Evolutionary conservation across 1,140 invertebrate genomes (phyloP), one percentile per base, ranked within the genome.

Genomic region (Metopolophium dirhodum): DNA sequence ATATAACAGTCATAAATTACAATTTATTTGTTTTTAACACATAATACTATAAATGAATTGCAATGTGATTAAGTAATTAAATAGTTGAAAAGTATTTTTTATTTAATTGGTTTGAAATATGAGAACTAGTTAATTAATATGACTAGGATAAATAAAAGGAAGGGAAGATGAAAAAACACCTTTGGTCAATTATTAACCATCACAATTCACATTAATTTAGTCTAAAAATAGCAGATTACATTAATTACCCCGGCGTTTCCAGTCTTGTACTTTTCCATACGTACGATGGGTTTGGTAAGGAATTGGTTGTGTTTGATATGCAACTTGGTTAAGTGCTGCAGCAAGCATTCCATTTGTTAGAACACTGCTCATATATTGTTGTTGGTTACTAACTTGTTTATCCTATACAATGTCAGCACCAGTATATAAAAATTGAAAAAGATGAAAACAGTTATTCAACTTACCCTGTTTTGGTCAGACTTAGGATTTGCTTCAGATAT

Each of bases 401-500:
- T 93, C 91, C 91, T 93, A 20, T 86, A 86, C 9, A 92, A 68
- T n/a, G 4, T 23, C 23, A 57, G 54, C 82, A 85, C 77, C 23
- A 37, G 26, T 30, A 54, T 47, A 90, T 37, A 30, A 68, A 7
- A 68, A 68, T 91, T 26, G 14, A 14, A 20, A 35, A 41, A 89
- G n/a, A 41, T 89, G 23, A 89, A 45, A 18, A 30, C 23, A 4
- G 14, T 54, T 35, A 51, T 82, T 92, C 1, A 85, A 54, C 94
- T 94, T 26, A 94, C 94, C 51, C 94, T 94, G 93, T 89, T 94
- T 61, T 94, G 91, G 57, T 97, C 97, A n/a, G 96, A 97, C 95
- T 99, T 99, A 22, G 99, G 99, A 82, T 98, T 98, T 93, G 99
- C 99, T 95, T 98, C 99, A 88, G 98, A 99, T 77, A 99, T 98